These are phyloP conservation scores for Calliopsis andreniformis DNA, from an alignment of 1,140 invertebrate genomes.

Conservation along the genomic window DNA sequence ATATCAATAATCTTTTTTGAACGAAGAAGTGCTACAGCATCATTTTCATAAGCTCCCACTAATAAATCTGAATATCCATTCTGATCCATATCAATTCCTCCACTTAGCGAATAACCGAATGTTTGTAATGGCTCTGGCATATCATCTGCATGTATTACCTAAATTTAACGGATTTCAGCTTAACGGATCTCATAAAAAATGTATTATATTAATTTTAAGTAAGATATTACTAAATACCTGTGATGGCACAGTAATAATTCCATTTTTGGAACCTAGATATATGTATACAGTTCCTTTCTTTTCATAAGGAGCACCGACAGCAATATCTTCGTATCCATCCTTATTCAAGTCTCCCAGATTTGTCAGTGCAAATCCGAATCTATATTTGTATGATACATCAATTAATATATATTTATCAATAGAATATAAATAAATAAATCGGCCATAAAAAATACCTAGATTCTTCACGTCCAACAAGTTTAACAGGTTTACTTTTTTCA, in stretches of 20 bases:
- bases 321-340: slow-evolving; percentile 94
- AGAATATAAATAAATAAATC: background rate
- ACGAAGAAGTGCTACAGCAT: slow-evolving; percentile 87
- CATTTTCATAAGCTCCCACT: slow-evolving; percentile 93
- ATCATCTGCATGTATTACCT: slow-evolving; percentile 83
- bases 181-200: slow-evolving; percentile 7
- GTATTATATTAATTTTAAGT: slow-evolving; percentile 63
- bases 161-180: slow-evolving; percentile 28
- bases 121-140: slow-evolving; percentile 84
- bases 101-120: slow-evolving; percentile 94
- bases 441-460: slow-evolving; percentile 71
- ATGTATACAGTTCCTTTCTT: slow-evolving; percentile 92
- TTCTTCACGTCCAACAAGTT: slow-evolving; percentile 78
- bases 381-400: slow-evolving; percentile 58
- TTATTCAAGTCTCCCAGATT: slow-evolving; percentile 95
- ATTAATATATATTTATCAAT: background rate
- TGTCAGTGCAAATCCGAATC: slow-evolving; percentile 93
- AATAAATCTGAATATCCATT: slow-evolving; percentile 97
- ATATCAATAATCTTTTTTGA: slow-evolving; percentile 94
- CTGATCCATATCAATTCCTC: slow-evolving; percentile 93
- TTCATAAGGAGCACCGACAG: slow-evolving; percentile 96
- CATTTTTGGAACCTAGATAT: slow-evolving; percentile 89
- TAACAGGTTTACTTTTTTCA: slow-evolving; percentile 73
- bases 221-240: slow-evolving; percentile 83
- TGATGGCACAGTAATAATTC: slow-evolving; percentile 87